Evolutionary conservation across 1,140 invertebrate genomes (phyloP).

Genomic region (Littorina saxatilis): DNA sequence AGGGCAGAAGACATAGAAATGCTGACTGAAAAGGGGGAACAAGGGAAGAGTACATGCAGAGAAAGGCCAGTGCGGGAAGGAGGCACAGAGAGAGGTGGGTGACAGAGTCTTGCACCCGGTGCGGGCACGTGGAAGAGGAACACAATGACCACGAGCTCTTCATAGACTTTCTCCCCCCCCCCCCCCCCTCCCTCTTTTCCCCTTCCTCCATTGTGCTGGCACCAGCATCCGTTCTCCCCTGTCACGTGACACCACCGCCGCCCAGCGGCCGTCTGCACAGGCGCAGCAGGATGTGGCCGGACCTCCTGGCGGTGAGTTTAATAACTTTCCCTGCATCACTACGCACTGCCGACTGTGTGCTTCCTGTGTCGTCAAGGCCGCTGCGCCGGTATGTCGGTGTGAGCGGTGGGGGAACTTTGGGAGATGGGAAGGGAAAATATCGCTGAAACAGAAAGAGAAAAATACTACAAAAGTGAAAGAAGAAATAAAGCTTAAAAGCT

Average conservation of each 20-base stretch:
- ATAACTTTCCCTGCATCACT: constrained; percentile 21
- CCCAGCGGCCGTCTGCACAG: constrained; percentile 5
- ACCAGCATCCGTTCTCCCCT: neutral
- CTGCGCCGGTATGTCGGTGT: neutral
- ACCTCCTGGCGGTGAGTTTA: constrained; percentile 25
- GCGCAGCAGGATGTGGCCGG: constrained; percentile 17
- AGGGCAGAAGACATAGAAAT: too few relatives aligned
- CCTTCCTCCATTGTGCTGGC: neutral
- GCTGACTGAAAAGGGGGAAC: too few relatives aligned
- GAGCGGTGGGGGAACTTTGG: neutral
- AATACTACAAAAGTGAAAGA: neutral
- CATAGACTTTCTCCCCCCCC: neutral
- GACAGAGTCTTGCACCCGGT: too few relatives aligned
- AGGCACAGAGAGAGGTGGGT: too few relatives aligned
- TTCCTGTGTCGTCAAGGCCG: neutral
- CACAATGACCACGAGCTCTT: neutral
- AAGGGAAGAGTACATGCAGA: too few relatives aligned
- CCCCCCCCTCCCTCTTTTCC: neutral
- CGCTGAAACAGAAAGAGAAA: neutral
- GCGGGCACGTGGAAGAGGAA: too few relatives aligned
- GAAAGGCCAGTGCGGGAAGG: too few relatives aligned
- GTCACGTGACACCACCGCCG: constrained; percentile 26
- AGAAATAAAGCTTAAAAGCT: too few relatives aligned
- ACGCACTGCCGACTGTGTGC: neutral
- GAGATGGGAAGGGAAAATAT: neutral